phyloP scores from a whole-genome alignment of 1,140 invertebrate species.

The Zaprionus taronus region DNA sequence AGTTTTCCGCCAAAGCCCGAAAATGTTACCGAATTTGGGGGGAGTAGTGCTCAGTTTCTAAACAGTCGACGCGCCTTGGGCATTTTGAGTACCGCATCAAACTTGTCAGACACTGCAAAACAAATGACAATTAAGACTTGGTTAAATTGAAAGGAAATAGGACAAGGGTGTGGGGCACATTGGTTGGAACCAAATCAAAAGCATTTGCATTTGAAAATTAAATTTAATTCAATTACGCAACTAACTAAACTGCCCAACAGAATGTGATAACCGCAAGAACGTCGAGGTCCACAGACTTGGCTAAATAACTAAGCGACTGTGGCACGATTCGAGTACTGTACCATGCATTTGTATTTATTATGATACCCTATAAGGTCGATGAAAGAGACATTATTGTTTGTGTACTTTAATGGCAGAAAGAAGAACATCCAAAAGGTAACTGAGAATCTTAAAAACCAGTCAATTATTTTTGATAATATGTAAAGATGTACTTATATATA shows the following conservation, averaged over 20 bases:
- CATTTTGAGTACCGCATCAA: slow-evolving; percentile 18
- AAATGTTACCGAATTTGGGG: not conserved
- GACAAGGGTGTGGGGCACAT: not conserved
- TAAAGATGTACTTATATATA: no score
- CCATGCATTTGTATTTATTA: slow-evolving; percentile 15
- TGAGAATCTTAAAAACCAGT: no score
- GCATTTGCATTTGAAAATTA: slow-evolving; percentile 62
- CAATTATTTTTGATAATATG: no score
- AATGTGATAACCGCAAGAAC: slow-evolving; percentile 63
- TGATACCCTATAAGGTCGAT: slow-evolving; percentile 4
- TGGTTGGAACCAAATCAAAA: slow-evolving; percentile 52
- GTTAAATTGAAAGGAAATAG: slow-evolving; percentile 14
- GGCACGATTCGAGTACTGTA: slow-evolving; percentile 21
- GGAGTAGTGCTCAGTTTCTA: not conserved
- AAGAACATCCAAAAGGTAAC: no score
- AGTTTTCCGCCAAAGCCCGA: not conserved
- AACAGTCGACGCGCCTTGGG: not conserved
- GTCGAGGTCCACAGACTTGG: slow-evolving; percentile 25
- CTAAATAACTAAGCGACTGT: slow-evolving; percentile 38
- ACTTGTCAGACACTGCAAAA: slow-evolving; percentile 28
- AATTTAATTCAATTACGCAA: slow-evolving; percentile 78
- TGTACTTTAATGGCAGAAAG: no score
- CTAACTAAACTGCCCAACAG: slow-evolving; percentile 72
- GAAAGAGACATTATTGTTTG: not conserved
- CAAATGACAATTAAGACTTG: slow-evolving; percentile 65